Percentiles rank a stretch among this genome's conserved stretches.
These are phyloP conservation scores for Drosophila navojoa DNA, from an alignment of 1,140 invertebrate species.

Conservation along the genomic window DNA sequence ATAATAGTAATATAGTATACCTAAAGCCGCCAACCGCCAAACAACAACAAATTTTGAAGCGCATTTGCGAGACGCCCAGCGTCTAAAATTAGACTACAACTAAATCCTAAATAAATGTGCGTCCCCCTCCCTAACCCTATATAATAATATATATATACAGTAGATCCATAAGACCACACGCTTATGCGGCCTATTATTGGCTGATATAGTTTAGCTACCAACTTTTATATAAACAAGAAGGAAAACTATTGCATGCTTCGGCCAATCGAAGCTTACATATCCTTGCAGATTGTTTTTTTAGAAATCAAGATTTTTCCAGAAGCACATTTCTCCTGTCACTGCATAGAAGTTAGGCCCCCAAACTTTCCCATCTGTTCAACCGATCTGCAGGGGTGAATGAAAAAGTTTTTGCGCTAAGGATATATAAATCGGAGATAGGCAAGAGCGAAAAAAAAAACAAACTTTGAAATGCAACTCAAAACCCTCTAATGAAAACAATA, in stretches of 20 bases:
- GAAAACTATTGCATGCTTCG: constrained; percentile 27
- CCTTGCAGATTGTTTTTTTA: constrained; percentile 10
- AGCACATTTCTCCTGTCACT: no score
- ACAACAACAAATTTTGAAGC: constrained; percentile 60
- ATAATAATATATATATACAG: constrained; percentile 13
- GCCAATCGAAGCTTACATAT: constrained; percentile 29
- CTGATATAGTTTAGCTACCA: constrained; percentile 64
- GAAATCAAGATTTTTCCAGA: background rate
- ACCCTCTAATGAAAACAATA: constrained; percentile 79
- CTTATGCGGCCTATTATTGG: constrained; percentile 53
- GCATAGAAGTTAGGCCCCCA: background rate
- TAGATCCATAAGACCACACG: constrained; percentile 61
- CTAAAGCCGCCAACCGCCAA: constrained; percentile 68
- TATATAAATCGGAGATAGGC: constrained; percentile 28
- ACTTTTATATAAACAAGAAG: constrained; percentile 65
- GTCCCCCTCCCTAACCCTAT: constrained; percentile 10
- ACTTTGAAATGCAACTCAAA: constrained; percentile 63
- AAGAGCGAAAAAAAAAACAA: constrained; percentile 28
- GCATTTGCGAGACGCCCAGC: constrained; percentile 76
- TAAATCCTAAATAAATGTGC: constrained; percentile 30
- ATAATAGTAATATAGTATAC: constrained; percentile 33
- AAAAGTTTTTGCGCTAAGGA: constrained; percentile 39
- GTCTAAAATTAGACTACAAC: constrained; percentile 70
- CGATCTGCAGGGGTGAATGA: constrained; percentile 10
- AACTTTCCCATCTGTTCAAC: background rate